Evolutionary conservation across 2,888 invertebrate genomes (phyloP).

Genomic region (Aethes cnicana): DNA sequence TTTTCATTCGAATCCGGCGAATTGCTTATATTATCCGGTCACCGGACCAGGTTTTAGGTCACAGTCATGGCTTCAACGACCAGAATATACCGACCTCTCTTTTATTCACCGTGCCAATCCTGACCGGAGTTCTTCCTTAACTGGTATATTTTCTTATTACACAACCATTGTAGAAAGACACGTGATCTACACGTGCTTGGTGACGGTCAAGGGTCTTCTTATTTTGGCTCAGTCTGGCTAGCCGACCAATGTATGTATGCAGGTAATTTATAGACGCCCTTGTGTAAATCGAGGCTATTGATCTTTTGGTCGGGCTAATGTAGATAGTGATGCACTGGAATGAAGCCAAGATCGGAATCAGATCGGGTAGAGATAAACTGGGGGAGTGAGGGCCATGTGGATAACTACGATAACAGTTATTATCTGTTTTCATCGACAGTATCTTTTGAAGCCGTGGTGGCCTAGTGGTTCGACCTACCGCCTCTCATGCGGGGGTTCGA

Average conservation of each 20-base stretch:
- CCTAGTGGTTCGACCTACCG: no score
- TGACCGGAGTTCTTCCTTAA: neutral
- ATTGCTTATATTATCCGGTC: conserved; percentile 14
- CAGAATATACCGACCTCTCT: neutral
- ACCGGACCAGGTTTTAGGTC: conserved; percentile 4
- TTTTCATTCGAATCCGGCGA: no score
- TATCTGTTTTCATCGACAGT: no score
- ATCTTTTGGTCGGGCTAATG: conserved; percentile 12
- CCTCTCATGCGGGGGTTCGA: no score
- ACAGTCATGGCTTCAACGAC: neutral
- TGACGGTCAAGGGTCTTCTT: neutral
- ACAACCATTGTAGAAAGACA: neutral
- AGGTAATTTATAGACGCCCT: conserved; percentile 10
- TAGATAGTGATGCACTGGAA: conserved; percentile 24
- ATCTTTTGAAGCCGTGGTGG: no score
- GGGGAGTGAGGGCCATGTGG: conserved; percentile 9
- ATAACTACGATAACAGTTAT: no score
- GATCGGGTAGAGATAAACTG: conserved; percentile 16
- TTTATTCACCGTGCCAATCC: neutral
- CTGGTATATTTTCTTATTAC: neutral
- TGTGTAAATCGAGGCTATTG: conserved; percentile 17
- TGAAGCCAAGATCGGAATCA: conserved; percentile 23
- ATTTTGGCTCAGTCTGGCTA: neutral
- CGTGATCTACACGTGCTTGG: neutral
- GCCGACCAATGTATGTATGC: conserved; percentile 5